Evolutionary conservation across 2,888 invertebrate species (phyloP).

Genomic region (Lasioglossum malachurum): DNA sequence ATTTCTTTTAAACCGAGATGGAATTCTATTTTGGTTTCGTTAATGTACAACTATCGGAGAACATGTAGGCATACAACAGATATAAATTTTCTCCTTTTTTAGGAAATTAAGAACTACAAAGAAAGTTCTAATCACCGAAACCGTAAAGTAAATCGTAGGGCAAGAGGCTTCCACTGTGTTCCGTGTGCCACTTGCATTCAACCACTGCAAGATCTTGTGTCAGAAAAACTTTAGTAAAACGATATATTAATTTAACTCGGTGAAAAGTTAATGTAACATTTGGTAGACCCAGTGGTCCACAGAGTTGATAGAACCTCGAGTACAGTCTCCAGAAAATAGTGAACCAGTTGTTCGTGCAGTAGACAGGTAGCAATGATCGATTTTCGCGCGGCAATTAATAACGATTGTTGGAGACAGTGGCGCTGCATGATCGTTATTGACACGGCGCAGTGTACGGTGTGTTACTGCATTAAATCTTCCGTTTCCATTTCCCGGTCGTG

Average conservation of each 20-base stretch:
- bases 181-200: no score
- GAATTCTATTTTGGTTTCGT: no score
- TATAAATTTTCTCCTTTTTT: no score
- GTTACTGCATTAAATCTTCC: conserved; percentile 40
- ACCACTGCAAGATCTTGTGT: not conserved
- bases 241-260: no score
- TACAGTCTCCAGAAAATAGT: not conserved
- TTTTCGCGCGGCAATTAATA: not conserved
- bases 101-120: no score
- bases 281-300: not conserved
- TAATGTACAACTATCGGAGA: no score
- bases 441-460: not conserved
- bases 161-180: no score
- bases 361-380: not conserved
- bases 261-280: not conserved
- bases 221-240: no score
- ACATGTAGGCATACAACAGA: no score
- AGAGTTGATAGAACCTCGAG: not conserved
- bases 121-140: no score
- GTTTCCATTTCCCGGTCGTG: conserved; percentile 47
- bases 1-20: no score
- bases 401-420: not conserved
- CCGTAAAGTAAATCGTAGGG: no score
- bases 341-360: not conserved
- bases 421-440: conserved; percentile 10